These are phyloP conservation scores for Periplaneta americana DNA, from an alignment of 1,140 invertebrate species.

Conservation along the genomic window DNA sequence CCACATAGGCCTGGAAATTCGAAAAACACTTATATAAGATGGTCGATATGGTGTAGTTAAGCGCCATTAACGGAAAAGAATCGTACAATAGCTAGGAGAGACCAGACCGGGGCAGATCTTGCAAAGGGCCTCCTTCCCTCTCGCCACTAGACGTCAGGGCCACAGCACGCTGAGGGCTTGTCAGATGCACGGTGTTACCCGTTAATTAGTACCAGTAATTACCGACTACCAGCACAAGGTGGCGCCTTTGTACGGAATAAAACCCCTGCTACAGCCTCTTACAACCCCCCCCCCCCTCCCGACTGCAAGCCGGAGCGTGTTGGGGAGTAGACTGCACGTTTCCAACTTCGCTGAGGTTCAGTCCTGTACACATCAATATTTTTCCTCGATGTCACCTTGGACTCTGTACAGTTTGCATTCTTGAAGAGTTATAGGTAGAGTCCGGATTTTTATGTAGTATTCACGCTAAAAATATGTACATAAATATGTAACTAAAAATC, in stretches of 20 bases:
- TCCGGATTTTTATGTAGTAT: too few relatives aligned
- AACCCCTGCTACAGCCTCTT: neutral
- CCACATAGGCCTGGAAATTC: too few relatives aligned
- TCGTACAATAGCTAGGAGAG: neutral
- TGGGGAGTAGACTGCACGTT: neutral
- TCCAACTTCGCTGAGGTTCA: too few relatives aligned
- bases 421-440: too few relatives aligned
- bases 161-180: neutral
- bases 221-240: neutral
- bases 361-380: too few relatives aligned
- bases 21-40: too few relatives aligned
- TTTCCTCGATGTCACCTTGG: too few relatives aligned
- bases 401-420: too few relatives aligned
- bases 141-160: neutral
- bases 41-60: too few relatives aligned
- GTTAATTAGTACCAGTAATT: slow-evolving; percentile 11
- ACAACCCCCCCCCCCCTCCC: neutral
- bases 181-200: neutral
- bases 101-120: neutral
- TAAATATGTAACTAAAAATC: too few relatives aligned
- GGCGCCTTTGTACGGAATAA: neutral
- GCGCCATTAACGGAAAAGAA: neutral
- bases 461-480: too few relatives aligned
- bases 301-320: neutral
- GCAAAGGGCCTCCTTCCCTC: neutral